Evolutionary conservation across 1,140 invertebrate genomes (phyloP).

Genomic region (Babylonia areolata): DNA sequence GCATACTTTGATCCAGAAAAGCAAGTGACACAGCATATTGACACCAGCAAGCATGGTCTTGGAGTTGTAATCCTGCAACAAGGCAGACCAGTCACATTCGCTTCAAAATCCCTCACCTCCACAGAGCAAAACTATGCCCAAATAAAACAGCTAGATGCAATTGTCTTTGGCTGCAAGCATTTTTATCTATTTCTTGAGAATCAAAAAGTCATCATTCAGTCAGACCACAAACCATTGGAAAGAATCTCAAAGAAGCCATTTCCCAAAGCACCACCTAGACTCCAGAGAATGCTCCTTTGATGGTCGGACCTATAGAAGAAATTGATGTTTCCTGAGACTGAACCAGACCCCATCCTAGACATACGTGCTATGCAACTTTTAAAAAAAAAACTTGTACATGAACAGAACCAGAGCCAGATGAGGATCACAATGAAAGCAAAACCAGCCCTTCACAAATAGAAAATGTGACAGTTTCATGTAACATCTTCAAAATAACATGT

Average conservation of each 20-base stretch:
- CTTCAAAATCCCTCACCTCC: slow-evolving; percentile 72
- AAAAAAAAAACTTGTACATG: too few species aligned
- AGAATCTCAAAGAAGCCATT: slow-evolving; percentile 50
- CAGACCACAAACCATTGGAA: slow-evolving; percentile 63
- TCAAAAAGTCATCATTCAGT: slow-evolving; percentile 50
- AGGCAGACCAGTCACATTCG: slow-evolving; percentile 74
- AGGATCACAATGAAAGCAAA: too few species aligned
- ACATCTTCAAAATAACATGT: too few species aligned
- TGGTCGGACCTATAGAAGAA: too few species aligned
- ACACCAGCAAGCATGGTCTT: slow-evolving; percentile 65
- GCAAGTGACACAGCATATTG: slow-evolving; percentile 32
- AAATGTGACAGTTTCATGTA: too few species aligned
- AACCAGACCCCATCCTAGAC: too few species aligned
- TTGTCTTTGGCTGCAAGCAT: slow-evolving; percentile 77
- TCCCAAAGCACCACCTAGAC: slow-evolving; percentile 38
- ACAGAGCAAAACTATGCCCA: slow-evolving; percentile 76
- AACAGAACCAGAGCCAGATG: too few species aligned
- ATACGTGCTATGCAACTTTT: too few species aligned
- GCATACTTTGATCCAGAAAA: background rate
- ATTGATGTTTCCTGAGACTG: too few species aligned
- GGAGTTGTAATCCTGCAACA: slow-evolving; percentile 76
- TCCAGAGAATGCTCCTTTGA: slow-evolving; percentile 58
- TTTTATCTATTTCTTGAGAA: slow-evolving; percentile 77
- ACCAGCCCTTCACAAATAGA: too few species aligned
- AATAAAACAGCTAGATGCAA: slow-evolving; percentile 77